Conservation (phyloP, 2,113 vertebrate genomes). For the Pogona vitticeps region DNA sequence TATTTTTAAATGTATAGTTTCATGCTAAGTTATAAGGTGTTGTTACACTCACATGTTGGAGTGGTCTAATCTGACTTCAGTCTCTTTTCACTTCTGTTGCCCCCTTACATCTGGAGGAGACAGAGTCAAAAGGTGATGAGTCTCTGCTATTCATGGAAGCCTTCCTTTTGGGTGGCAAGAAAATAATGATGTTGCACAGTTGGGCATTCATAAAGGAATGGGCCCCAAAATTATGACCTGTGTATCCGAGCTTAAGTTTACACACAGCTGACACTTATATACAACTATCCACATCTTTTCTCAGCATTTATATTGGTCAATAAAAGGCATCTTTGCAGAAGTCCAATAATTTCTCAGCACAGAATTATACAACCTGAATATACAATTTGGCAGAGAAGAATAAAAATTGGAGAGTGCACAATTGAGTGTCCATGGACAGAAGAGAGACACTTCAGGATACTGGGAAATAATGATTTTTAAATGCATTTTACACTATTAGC, state of each 20-base stretch:
- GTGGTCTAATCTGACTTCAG: too few species aligned
- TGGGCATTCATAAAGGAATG: neutral
- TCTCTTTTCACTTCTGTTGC: too few species aligned
- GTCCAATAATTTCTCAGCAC: neutral
- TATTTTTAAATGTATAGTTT: neutral
- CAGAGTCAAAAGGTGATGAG: too few species aligned
- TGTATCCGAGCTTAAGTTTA: neutral
- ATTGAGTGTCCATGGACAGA: too few species aligned
- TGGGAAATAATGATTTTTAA: too few species aligned
- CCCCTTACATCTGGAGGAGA: too few species aligned
- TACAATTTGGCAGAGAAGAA: too few species aligned
- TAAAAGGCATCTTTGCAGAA: neutral
- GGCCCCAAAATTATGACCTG: neutral
- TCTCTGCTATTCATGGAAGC: too few species aligned
- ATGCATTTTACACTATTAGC: too few species aligned
- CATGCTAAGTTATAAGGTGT: neutral
- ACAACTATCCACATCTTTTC: neutral
- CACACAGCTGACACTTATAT: neutral
- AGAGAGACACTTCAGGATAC: too few species aligned
- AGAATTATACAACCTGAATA: neutral
- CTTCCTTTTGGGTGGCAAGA: too few species aligned
- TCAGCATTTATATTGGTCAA: neutral
- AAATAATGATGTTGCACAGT: too few species aligned
- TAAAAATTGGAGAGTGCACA: neutral
- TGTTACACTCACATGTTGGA: neutral